Conservation (phyloP, 2,888 invertebrate species). For the Cantharis rustica region DNA sequence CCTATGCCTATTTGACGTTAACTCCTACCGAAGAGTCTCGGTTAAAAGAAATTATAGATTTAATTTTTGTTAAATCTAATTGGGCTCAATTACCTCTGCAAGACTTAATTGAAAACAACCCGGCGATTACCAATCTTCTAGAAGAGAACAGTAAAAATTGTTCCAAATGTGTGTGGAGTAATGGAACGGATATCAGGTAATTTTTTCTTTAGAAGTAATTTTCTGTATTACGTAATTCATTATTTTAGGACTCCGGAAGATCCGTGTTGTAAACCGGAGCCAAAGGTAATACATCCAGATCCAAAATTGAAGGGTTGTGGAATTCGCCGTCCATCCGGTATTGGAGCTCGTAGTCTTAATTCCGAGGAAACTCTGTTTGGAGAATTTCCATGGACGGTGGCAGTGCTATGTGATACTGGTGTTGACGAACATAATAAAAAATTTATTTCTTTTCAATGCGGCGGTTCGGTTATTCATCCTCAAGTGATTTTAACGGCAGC, state of each 20-base stretch:
- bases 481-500: conserved; percentile 79
- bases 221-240: not conserved
- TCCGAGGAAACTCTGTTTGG: conserved; percentile 74
- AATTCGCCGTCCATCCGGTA: conserved; percentile 71
- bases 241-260: conserved; percentile 44
- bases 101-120: not conserved
- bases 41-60: not conserved
- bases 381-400: conserved; percentile 85
- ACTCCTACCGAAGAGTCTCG: not conserved
- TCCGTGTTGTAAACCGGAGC: conserved; percentile 58
- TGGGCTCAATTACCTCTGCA: not conserved
- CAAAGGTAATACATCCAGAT: conserved; percentile 41
- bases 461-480: conserved; percentile 79
- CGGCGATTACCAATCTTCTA: not conserved
- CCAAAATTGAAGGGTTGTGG: conserved; percentile 66
- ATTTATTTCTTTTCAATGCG: conserved; percentile 72
- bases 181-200: not conserved
- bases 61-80: not conserved
- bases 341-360: conserved; percentile 69
- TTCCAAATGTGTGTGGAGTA: not conserved
- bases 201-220: not conserved
- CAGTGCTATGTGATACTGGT: conserved; percentile 62
- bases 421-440: conserved; percentile 61
- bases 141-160: not conserved
- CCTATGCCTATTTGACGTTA: not conserved